Evolutionary conservation across 2,888 invertebrate species (phyloP).

Genomic region (Macrophya alboannulata): DNA sequence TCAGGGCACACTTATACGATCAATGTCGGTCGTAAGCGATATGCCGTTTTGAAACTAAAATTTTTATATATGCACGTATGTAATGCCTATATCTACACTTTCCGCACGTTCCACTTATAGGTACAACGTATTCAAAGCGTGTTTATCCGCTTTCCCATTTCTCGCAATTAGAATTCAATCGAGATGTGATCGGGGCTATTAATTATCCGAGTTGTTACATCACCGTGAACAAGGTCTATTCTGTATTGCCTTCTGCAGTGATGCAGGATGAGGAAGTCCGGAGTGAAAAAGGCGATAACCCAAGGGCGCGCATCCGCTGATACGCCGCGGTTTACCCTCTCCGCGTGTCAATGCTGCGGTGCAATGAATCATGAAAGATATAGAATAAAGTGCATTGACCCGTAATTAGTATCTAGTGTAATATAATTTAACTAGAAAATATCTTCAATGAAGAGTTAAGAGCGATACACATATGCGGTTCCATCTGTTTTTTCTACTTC

Average conservation of each 20-base stretch:
- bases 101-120: slow-evolving; percentile 34
- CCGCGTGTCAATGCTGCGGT: not conserved
- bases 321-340: slow-evolving; percentile 56
- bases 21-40: slow-evolving; percentile 42
- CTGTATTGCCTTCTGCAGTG: not conserved
- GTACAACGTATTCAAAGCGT: not conserved
- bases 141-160: not conserved
- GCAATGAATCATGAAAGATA: slow-evolving; percentile 23
- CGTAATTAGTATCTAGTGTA: not conserved
- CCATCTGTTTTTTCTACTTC: no score
- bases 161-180: not conserved
- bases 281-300: slow-evolving; percentile 64
- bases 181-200: not conserved
- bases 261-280: slow-evolving; percentile 33
- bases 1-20: slow-evolving; percentile 24
- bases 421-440: slow-evolving; percentile 10
- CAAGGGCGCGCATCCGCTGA: slow-evolving; percentile 62
- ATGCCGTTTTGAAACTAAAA: slow-evolving; percentile 28
- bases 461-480: no score
- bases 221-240: slow-evolving; percentile 6
- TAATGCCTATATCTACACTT: not conserved
- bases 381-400: slow-evolving; percentile 28
- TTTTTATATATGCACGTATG: not conserved
- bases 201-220: not conserved
- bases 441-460: no score